Conservation (phyloP, 1,140 invertebrate species). For the Sitophilus oryzae region DNA sequence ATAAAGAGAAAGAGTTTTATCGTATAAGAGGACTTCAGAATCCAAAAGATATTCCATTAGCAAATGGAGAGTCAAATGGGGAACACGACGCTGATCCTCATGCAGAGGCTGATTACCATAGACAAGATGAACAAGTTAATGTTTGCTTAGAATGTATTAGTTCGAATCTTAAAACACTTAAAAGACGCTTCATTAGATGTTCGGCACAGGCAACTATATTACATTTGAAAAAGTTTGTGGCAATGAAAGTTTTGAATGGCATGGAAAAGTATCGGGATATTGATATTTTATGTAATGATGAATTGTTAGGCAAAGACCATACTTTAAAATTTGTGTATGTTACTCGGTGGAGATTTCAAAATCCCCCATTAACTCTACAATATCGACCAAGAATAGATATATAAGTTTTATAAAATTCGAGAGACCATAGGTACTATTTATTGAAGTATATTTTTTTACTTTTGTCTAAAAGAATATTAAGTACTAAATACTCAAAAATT, state of each 20-base stretch:
- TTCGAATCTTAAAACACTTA: conserved; percentile 75
- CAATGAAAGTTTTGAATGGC: conserved; percentile 85
- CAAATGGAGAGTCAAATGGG: conserved; percentile 53
- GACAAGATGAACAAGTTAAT: conserved; percentile 93
- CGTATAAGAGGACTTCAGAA: conserved; percentile 74
- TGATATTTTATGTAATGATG: conserved; percentile 97
- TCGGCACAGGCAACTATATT: conserved; percentile 95
- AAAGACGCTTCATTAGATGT: conserved; percentile 85
- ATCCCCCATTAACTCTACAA: conserved; percentile 77
- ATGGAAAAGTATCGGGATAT: conserved; percentile 95
- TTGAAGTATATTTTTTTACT: too few relatives aligned
- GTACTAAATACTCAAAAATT: too few relatives aligned
- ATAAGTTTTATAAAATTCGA: too few relatives aligned
- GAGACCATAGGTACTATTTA: too few relatives aligned
- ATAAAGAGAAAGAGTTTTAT: conserved; percentile 83
- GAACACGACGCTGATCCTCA: conserved; percentile 61
- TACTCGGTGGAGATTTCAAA: conserved; percentile 93
- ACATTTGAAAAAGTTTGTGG: conserved; percentile 96
- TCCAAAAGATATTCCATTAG: conserved; percentile 79
- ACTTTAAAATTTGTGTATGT: conserved; percentile 98
- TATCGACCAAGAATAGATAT: conserved; percentile 60
- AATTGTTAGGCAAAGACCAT: conserved; percentile 96
- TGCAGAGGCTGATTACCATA: conserved; percentile 84
- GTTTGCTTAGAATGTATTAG: conserved; percentile 84
- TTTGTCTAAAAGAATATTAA: too few relatives aligned